Evolutionary conservation across 2,888 invertebrate genomes (phyloP).

Genomic region (Heliconius hortense): DNA sequence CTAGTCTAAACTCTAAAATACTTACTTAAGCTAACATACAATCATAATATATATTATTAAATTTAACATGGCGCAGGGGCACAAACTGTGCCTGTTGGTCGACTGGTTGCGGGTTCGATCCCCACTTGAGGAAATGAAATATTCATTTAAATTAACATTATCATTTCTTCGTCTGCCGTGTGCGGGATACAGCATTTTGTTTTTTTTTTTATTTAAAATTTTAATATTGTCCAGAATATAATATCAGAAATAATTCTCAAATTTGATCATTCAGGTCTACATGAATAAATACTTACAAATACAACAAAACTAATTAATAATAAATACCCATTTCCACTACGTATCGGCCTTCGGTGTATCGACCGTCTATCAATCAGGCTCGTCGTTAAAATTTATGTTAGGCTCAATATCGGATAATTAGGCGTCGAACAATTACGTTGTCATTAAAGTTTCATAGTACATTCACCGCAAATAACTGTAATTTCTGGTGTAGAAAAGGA

Average conservation of each 20-base stretch:
- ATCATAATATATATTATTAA: too few relatives aligned
- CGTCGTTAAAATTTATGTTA: conserved; percentile 40
- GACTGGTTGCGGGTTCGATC: too few relatives aligned
- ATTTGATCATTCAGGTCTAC: neutral
- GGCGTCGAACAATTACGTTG: conserved; percentile 34
- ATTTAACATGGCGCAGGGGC: too few relatives aligned
- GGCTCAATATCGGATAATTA: conserved; percentile 36
- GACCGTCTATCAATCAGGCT: conserved; percentile 34
- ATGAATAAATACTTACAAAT: neutral
- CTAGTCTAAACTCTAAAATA: too few relatives aligned
- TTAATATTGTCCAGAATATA: neutral
- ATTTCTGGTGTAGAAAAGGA: neutral
- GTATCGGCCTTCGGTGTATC: conserved; percentile 37
- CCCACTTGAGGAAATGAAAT: too few relatives aligned
- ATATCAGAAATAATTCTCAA: neutral
- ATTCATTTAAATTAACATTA: too few relatives aligned
- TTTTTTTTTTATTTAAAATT: too few relatives aligned
- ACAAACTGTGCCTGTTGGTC: too few relatives aligned
- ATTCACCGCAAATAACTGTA: conserved; percentile 20
- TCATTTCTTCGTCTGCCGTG: too few relatives aligned
- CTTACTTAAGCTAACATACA: too few relatives aligned
- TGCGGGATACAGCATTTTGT: too few relatives aligned
- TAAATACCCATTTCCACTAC: neutral
- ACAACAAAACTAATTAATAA: neutral
- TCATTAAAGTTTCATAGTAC: conserved; percentile 35